A percentile compares a stretch with the other conserved stretches of the same genome.
phyloP scores from a whole-genome alignment of 2,797 vertebrate genomes.

The Sebastes goodei region DNA sequence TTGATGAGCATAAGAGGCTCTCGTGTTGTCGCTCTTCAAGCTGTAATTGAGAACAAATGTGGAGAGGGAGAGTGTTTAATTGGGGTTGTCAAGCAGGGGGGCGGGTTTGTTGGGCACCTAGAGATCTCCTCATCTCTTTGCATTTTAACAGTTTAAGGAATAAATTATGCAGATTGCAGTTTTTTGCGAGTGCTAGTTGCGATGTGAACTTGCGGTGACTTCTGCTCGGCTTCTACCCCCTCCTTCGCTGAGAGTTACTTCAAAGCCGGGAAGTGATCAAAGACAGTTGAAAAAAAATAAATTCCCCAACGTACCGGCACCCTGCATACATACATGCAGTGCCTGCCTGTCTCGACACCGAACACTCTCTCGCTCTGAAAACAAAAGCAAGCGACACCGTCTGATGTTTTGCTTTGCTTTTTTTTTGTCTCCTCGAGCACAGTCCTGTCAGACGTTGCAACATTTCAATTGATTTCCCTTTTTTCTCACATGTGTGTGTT shows the following conservation, averaged over 20 bases:
- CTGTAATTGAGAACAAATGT: constrained; percentile 78
- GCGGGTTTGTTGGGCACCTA: constrained; percentile 64
- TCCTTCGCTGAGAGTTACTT: constrained; percentile 82
- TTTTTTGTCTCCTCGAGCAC: constrained; percentile 66
- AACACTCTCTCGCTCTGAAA: constrained; percentile 66
- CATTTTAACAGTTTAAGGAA: constrained; percentile 78
- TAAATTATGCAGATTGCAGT: constrained; percentile 84
- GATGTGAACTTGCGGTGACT: constrained; percentile 84
- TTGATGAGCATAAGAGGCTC: constrained; percentile 56
- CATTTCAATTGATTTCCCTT: constrained; percentile 79
- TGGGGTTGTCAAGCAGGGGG: constrained; percentile 68
- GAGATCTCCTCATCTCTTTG: constrained; percentile 64
- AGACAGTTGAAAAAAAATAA: constrained; percentile 73
- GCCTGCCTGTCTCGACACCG: constrained; percentile 64
- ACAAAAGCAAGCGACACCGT: constrained; percentile 83
- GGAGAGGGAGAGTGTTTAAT: constrained; percentile 72
- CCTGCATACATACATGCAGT: constrained; percentile 77
- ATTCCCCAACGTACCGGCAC: constrained; percentile 82
- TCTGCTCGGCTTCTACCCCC: constrained; percentile 72
- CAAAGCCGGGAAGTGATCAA: constrained; percentile 89
- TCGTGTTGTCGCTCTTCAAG: constrained; percentile 60
- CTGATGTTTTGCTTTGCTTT: constrained; percentile 72
- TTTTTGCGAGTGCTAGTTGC: constrained; percentile 79
- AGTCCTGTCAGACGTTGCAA: constrained; percentile 78
- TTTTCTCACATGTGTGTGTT: constrained; percentile 62